Base-by-base conservation (phyloP, 2,888 invertebrate genomes). In the Labia minor region DNA sequence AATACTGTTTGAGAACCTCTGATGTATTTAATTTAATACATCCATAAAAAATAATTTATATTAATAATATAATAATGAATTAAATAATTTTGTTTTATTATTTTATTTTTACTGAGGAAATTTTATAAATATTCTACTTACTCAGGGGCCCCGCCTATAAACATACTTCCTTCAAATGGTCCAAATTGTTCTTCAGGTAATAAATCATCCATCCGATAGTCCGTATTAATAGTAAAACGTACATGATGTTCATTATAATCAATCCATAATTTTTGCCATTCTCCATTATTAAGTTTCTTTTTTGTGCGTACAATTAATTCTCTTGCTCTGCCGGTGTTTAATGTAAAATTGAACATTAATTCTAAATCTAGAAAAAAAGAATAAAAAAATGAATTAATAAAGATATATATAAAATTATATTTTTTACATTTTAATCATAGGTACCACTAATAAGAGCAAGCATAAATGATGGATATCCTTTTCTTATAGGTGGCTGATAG, bases 251-350 rank as follows among this genome's bases (percentile, higher is more conserved):
- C 88, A 78, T 95, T 94, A 76, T 94, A 93, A 80, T 95, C 95
- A 69, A 96, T 92, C 90, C 92, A 92, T 71, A 95, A 88, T 79
- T 94, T 92, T 77, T 96, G 95, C 96, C 95, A 96, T 76, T 94
- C 92, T 0, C 95, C 95, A 65, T 90, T 90, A 76, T 94, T 95
- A 64, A 96, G 81, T 75, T 88, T 87, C 63, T 89, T 81, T 71
- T 87, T 85, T 1, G 92, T 92, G 74, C 88, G 87, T 70, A 95
- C 90, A 62, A 89, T 90, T 68, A 92, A 80, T 75, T 89, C 90
- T 71, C 90, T 85, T 64, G 89, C 88, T 6, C 87, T 87, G 0
- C 90, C 92, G 37, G 90, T 92, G 78, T 90, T 92, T 26, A 92
- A 79, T 0, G 93, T 92, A 74, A 93, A 94, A 77, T 93, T 92